Evolutionary conservation across 2,888 invertebrate species (phyloP).

Genomic region (Drosophila rellima): DNA sequence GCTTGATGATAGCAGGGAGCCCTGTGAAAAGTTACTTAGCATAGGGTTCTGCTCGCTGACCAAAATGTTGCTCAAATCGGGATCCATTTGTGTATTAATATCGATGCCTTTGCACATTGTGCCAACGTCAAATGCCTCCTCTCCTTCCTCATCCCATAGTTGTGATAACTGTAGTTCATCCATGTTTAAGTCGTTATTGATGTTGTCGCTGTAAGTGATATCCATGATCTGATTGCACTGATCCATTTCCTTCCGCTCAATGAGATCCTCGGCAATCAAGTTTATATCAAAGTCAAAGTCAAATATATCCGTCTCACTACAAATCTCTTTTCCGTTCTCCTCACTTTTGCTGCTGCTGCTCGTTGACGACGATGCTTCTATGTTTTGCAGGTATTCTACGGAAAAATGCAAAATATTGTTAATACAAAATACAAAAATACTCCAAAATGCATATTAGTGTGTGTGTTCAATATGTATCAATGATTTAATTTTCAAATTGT

Average conservation of each 20-base stretch:
- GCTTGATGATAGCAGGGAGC: constrained; percentile 25
- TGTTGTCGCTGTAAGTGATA: constrained; percentile 52
- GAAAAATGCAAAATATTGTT: constrained; percentile 47
- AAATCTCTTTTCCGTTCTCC: constrained; percentile 69
- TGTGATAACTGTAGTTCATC: constrained; percentile 13
- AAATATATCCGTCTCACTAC: constrained; percentile 71
- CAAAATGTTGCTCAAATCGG: constrained; percentile 30
- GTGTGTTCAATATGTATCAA: no score
- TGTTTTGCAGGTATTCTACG: constrained; percentile 82
- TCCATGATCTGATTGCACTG: constrained; percentile 59
- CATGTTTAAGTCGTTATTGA: constrained; percentile 41
- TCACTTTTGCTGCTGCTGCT: constrained; percentile 62
- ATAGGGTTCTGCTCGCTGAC: constrained; percentile 43
- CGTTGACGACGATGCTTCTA: constrained; percentile 72
- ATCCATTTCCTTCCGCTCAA: constrained; percentile 65
- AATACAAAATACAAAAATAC: constrained; percentile 28
- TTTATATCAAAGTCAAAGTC: constrained; percentile 83
- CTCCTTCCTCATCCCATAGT: constrained; percentile 31
- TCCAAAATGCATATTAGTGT: constrained; percentile 11
- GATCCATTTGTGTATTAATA: constrained; percentile 19
- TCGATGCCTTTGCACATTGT: constrained; percentile 41
- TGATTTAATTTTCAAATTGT: not conserved
- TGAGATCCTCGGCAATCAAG: constrained; percentile 75
- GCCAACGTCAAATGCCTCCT: constrained; percentile 52
- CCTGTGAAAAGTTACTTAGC: constrained; percentile 46